phyloP scores from a whole-genome alignment of 2,797 vertebrate species.

The Morelia viridis region DNA sequence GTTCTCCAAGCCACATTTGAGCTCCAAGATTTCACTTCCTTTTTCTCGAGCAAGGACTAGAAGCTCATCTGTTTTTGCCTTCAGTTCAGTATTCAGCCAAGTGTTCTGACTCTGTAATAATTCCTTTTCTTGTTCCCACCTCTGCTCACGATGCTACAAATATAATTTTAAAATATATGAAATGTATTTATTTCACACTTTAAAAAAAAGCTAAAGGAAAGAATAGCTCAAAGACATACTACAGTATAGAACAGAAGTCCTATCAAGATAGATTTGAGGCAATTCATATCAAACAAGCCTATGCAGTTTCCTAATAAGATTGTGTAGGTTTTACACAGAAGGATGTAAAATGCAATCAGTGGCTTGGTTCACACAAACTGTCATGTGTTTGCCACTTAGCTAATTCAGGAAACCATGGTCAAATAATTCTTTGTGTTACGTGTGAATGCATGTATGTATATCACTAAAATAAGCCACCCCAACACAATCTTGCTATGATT shows the following conservation, averaged over 20 bases:
- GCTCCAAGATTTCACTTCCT: slow-evolving; percentile 90
- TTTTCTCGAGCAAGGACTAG: slow-evolving; percentile 87
- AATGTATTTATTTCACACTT: background rate
- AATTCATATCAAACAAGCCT: background rate
- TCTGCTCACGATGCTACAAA: slow-evolving; percentile 89
- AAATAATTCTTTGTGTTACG: background rate
- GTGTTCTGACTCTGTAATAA: slow-evolving; percentile 85
- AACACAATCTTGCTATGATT: background rate
- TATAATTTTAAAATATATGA: background rate
- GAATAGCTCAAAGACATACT: background rate
- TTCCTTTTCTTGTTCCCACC: slow-evolving; percentile 95
- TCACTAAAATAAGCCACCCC: background rate
- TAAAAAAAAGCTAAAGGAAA: background rate
- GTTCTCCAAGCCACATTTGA: slow-evolving; percentile 89
- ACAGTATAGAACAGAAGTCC: background rate
- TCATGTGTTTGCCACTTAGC: background rate
- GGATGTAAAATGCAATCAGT: background rate
- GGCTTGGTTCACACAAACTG: no score
- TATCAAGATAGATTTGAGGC: background rate
- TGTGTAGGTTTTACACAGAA: background rate
- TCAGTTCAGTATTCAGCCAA: slow-evolving; percentile 91
- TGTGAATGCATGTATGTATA: background rate
- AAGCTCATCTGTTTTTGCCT: slow-evolving; percentile 92
- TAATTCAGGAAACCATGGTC: background rate
- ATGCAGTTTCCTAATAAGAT: background rate